These are phyloP conservation scores for Catagonus wagneri DNA, from an alignment of 2,113 vertebrate genomes.

Conservation along the genomic window DNA sequence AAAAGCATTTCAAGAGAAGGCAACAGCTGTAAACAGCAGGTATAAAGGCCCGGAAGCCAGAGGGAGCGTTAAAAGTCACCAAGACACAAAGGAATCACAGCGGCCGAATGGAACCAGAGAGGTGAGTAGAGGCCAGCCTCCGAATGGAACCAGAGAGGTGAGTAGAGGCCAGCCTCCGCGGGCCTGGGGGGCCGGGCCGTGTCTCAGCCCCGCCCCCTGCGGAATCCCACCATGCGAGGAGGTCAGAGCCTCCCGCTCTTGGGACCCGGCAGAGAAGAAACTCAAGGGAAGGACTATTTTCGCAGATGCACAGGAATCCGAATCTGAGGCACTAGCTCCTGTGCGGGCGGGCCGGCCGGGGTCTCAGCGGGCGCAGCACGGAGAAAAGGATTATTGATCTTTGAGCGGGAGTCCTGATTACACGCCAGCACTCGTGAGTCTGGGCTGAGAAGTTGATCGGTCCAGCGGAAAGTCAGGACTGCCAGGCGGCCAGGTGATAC, in stretches of 20 bases:
- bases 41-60: neutral
- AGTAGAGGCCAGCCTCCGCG: neutral
- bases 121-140: neutral
- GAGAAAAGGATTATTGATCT: neutral
- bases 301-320: fast-evolving
- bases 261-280: neutral
- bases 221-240: neutral
- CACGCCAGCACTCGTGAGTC: neutral
- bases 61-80: neutral
- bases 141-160: fast-evolving
- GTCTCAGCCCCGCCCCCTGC: fast-evolving
- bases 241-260: neutral
- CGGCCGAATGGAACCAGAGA: fast-evolving
- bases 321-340: fast-evolving
- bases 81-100: neutral
- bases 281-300: neutral
- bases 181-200: neutral
- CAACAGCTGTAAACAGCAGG: neutral
- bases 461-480: no score
- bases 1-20: neutral
- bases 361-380: neutral
- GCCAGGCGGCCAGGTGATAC: neutral
- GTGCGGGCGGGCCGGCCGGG: neutral
- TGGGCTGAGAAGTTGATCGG: neutral
- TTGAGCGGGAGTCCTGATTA: neutral